Evolutionary conservation across 2,113 vertebrate genomes (phyloP).

Genomic region (Tupaia chinensis): DNA sequence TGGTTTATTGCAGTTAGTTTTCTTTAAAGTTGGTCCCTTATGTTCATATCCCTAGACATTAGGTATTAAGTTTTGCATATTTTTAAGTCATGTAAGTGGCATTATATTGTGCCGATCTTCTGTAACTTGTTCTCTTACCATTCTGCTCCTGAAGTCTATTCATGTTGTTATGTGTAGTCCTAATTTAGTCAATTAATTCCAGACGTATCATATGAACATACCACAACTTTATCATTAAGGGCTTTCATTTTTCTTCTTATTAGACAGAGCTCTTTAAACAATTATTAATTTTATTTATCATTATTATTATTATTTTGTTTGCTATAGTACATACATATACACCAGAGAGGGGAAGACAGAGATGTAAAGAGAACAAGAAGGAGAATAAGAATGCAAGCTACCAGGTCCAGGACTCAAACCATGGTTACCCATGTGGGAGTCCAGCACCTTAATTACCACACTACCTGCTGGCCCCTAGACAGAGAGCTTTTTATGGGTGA

Average conservation of each 20-base stretch:
- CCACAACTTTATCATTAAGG: background rate
- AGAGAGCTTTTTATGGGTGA: background rate
- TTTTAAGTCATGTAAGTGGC: background rate
- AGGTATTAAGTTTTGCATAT: background rate
- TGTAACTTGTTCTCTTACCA: background rate
- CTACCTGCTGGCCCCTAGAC: no score
- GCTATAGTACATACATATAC: no score
- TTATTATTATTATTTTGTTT: no score
- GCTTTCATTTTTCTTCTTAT: background rate
- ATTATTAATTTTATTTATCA: no score
- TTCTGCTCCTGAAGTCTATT: background rate
- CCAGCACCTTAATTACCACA: no score
- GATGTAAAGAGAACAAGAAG: no score
- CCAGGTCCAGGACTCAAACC: no score
- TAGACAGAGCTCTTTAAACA: background rate
- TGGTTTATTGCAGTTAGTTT: background rate
- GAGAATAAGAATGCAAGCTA: no score
- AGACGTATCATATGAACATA: background rate
- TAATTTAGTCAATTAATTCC: conserved; percentile 13
- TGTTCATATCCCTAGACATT: conserved; percentile 1
- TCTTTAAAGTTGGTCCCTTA: background rate
- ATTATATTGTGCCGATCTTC: conserved; percentile 1
- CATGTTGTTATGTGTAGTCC: background rate
- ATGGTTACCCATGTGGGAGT: no score
- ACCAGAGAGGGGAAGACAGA: no score